These are phyloP conservation scores for Phlogophora meticulosa DNA, from an alignment of 2,888 invertebrate species.

Conservation along the genomic window DNA sequence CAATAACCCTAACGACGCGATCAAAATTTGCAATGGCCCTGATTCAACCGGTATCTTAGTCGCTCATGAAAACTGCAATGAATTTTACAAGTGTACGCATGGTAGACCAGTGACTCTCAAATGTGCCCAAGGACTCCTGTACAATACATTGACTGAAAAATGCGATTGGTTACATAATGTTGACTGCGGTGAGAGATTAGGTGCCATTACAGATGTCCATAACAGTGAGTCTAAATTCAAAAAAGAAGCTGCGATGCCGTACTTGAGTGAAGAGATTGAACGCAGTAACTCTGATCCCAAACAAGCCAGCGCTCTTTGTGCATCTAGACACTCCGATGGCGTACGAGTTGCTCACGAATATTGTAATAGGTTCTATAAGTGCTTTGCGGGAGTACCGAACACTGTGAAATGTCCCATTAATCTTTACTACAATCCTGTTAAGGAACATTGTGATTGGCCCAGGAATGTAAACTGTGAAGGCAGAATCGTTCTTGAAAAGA, in stretches of 20 bases:
- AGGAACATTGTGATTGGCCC: conserved; percentile 67
- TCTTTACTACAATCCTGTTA: conserved; percentile 64
- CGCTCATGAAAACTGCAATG: conserved; percentile 73
- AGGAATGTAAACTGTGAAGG: conserved; percentile 66
- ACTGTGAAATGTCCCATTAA: conserved; percentile 54
- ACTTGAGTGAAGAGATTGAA: conserved; percentile 14
- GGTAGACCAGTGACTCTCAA: conserved; percentile 64
- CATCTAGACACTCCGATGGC: conserved; percentile 57
- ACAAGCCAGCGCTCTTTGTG: conserved; percentile 62
- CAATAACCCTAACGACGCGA: conserved; percentile 66
- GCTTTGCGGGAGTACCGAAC: conserved; percentile 60
- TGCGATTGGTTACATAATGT: conserved; percentile 75
- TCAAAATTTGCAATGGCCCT: conserved; percentile 63
- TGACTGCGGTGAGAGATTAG: conserved; percentile 68
- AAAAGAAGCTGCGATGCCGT: background rate
- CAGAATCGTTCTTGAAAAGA: conserved; percentile 44
- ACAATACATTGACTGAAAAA: conserved; percentile 64
- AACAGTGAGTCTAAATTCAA: background rate
- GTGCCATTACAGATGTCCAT: conserved; percentile 26
- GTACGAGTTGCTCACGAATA: conserved; percentile 67
- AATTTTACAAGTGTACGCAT: conserved; percentile 71
- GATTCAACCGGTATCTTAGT: conserved; percentile 68
- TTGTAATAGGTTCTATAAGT: conserved; percentile 70
- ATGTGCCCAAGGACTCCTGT: conserved; percentile 66
- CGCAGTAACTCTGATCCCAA: conserved; percentile 30